Percentiles rank a stretch among this genome's conserved stretches.
phyloP scores from a whole-genome alignment of 2,113 vertebrate genomes.

The Mionectes macconnelli region DNA sequence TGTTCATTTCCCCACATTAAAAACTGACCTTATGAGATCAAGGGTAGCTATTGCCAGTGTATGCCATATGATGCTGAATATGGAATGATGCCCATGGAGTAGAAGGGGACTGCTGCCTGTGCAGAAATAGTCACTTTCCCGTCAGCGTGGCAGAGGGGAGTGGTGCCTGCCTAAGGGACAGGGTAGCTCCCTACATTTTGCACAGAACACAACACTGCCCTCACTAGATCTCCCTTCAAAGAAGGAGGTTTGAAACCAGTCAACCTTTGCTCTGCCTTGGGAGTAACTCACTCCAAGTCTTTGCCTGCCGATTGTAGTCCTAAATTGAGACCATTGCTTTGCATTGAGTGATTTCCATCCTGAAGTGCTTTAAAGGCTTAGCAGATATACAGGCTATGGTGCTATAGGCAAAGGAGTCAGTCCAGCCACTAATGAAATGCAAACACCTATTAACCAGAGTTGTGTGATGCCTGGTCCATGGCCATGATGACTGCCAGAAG shows the following conservation, averaged over 20 bases:
- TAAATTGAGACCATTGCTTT: conserved; percentile 52
- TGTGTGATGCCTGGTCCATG: neutral
- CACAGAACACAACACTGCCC: neutral
- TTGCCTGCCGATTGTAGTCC: conserved; percentile 5
- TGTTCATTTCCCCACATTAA: neutral
- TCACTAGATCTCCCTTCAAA: neutral
- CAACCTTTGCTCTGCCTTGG: neutral
- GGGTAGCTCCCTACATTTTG: neutral
- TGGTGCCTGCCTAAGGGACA: neutral
- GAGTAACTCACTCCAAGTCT: conserved; percentile 8
- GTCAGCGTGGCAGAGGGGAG: neutral
- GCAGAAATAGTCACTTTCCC: neutral
- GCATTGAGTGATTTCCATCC: conserved; percentile 39
- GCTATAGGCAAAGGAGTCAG: conserved; percentile 12
- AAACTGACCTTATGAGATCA: neutral
- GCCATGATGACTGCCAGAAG: neutral
- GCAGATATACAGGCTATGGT: conserved; percentile 8
- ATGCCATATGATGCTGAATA: rapidly evolving
- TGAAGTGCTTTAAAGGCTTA: neutral
- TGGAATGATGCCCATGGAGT: rapidly evolving
- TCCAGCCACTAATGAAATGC: conserved; percentile 48
- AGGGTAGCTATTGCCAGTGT: neutral
- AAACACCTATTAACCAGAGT: conserved; percentile 19
- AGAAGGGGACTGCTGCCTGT: neutral
- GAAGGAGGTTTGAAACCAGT: neutral